Evolutionary conservation across 2,888 invertebrate species (phyloP).

Genomic region (Tupiocoris notatus): DNA sequence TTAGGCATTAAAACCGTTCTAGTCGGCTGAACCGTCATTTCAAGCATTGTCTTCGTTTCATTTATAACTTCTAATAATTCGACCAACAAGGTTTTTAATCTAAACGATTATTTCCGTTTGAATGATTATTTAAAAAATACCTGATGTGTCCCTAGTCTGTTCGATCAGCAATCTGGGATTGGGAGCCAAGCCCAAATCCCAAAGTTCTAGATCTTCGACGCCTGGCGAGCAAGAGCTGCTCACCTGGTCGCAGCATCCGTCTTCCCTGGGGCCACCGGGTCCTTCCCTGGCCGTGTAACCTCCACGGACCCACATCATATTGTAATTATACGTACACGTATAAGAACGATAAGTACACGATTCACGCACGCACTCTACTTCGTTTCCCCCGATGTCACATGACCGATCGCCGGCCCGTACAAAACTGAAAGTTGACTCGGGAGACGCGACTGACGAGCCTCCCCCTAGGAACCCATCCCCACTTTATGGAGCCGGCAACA

Average conservation of each 20-base stretch:
- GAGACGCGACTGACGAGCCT: not conserved
- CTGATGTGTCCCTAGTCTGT: constrained; percentile 28
- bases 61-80: too few relatives aligned
- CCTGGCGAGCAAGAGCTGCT: constrained; percentile 42
- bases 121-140: too few relatives aligned
- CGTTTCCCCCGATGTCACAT: constrained; percentile 15
- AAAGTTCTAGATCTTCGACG: constrained; percentile 39
- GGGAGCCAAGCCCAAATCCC: constrained; percentile 39
- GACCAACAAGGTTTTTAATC: too few relatives aligned
- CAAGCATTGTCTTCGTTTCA: too few relatives aligned
- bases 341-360: not conserved
- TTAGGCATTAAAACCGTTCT: too few relatives aligned
- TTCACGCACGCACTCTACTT: not conserved
- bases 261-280: constrained; percentile 20
- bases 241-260: constrained; percentile 42
- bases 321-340: not conserved
- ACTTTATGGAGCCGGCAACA: not conserved
- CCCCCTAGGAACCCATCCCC: not conserved
- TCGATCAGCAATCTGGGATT: constrained; percentile 17
- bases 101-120: too few relatives aligned
- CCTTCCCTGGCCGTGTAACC: not conserved
- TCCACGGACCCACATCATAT: constrained; percentile 39
- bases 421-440: constrained; percentile 36
- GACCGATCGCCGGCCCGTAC: constrained; percentile 30
- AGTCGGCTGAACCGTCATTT: too few relatives aligned